Evolutionary conservation across 2,797 vertebrate genomes (phyloP).

Genomic region (Clarias fuscus): DNA sequence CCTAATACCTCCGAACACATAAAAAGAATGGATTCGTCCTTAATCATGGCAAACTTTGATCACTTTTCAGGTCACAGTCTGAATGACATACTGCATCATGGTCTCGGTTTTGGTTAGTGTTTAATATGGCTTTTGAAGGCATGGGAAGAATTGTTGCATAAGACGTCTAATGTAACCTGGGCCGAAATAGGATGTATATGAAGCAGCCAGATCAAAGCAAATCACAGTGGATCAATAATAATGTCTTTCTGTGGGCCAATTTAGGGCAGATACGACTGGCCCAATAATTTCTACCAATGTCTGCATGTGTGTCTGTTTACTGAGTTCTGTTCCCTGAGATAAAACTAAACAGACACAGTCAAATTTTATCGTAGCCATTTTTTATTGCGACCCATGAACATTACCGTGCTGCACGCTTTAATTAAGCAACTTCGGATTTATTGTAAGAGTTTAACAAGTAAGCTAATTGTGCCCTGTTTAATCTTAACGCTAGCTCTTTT

Average conservation of each 20-base stretch:
- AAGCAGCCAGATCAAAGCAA: not conserved
- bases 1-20: not conserved
- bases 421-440: not conserved
- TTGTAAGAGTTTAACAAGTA: not conserved
- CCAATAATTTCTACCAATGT: not conserved
- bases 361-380: not conserved
- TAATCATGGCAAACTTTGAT: conserved; percentile 10
- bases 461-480: not conserved
- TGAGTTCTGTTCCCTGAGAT: not conserved
- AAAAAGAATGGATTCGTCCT: not conserved
- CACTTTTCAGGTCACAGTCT: not conserved
- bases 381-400: not conserved
- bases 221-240: not conserved
- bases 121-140: not conserved
- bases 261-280: not conserved
- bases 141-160: not conserved
- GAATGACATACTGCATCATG: not conserved
- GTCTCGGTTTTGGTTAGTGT: not conserved
- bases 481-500: not conserved
- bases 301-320: not conserved
- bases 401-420: not conserved
- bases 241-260: not conserved
- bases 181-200: not conserved
- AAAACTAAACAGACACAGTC: not conserved
- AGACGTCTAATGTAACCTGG: not conserved